phyloP scores from a whole-genome alignment of 2,797 vertebrate genomes.

The Pagetopsis macropterus region DNA sequence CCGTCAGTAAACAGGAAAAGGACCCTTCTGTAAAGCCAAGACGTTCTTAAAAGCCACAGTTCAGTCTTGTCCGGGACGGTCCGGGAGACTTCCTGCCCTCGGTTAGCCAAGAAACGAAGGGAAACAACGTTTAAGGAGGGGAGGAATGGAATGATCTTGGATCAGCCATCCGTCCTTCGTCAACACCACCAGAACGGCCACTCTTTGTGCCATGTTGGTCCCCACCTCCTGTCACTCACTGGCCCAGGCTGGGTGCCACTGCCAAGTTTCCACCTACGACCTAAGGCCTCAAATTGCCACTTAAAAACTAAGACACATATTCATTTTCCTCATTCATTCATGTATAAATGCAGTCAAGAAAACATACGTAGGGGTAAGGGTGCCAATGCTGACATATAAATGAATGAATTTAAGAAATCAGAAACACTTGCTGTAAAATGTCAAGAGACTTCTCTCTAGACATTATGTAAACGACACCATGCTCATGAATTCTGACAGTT shows the following conservation, averaged over 20 bases:
- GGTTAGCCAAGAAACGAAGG: constrained; percentile 26
- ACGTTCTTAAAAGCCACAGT: constrained; percentile 51
- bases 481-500: constrained; percentile 52
- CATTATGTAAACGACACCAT: constrained; percentile 35
- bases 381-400: constrained; percentile 49
- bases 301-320: constrained; percentile 35
- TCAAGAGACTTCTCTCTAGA: constrained; percentile 31
- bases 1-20: constrained; percentile 74
- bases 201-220: constrained; percentile 29
- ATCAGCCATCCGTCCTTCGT: constrained; percentile 47
- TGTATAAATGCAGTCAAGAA: constrained; percentile 32
- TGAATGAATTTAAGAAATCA: constrained; percentile 55
- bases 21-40: constrained; percentile 50
- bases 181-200: constrained; percentile 40
- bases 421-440: constrained; percentile 35
- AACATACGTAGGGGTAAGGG: constrained; percentile 13
- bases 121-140: constrained; percentile 32
- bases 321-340: constrained; percentile 27
- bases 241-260: constrained; percentile 13
- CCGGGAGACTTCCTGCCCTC: constrained; percentile 64
- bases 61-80: constrained; percentile 35
- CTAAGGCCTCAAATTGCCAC: constrained; percentile 30
- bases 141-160: constrained; percentile 39
- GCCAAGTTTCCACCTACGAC: constrained; percentile 64
- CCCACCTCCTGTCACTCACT: constrained; percentile 38